Evolutionary conservation across 2,888 invertebrate species (phyloP).

Genomic region (Dicycla oo): DNA sequence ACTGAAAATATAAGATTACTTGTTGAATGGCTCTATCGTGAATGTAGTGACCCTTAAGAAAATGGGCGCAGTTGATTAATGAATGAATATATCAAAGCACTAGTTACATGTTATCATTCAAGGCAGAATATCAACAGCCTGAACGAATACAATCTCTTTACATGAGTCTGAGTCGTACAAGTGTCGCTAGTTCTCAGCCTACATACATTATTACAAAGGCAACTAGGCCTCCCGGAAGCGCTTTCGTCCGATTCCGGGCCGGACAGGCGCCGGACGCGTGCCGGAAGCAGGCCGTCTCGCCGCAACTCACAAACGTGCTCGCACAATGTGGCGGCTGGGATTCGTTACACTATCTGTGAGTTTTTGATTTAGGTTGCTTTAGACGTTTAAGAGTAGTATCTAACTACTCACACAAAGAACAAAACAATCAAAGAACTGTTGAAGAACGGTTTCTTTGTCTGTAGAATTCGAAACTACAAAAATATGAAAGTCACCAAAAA

Average conservation of each 20-base stretch:
- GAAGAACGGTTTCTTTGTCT: constrained; percentile 8
- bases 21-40: background rate
- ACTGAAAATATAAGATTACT: background rate
- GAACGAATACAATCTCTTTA: constrained; percentile 12
- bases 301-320: constrained; percentile 54
- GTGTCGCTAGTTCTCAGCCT: constrained; percentile 33
- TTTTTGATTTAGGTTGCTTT: constrained; percentile 33
- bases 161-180: constrained; percentile 11
- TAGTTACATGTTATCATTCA: background rate
- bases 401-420: too few species aligned
- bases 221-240: constrained; percentile 71
- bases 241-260: constrained; percentile 71
- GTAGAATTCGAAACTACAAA: background rate
- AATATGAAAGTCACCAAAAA: background rate
- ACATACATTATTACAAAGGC: constrained; percentile 64
- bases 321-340: constrained; percentile 39
- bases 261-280: constrained; percentile 60
- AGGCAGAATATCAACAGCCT: background rate
- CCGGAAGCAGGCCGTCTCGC: constrained; percentile 51
- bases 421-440: too few species aligned
- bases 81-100: background rate
- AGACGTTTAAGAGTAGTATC: background rate
- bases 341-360: constrained; percentile 35
- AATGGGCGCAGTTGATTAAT: background rate
- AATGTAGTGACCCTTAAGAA: background rate